These are phyloP conservation scores for Acipenser transmontanus DNA, from an alignment of 2,797 vertebrate genomes.

Conservation along the genomic window DNA sequence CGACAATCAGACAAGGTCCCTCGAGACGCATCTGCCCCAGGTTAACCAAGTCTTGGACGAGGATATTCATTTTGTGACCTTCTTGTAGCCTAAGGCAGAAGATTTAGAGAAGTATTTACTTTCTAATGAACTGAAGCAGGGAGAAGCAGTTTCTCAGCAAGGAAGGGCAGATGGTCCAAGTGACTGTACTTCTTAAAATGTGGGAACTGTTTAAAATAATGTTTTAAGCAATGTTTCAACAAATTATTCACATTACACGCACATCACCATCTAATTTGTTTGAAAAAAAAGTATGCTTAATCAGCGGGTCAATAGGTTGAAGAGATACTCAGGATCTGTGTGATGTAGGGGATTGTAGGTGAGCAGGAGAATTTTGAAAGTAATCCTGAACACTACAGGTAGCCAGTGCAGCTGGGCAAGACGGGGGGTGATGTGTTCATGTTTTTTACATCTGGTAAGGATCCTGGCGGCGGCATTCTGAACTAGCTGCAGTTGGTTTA, in stretches of 20 bases:
- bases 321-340: too few species aligned
- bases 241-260: not conserved
- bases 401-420: too few species aligned
- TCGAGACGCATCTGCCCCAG: conserved; percentile 60
- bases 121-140: conserved; percentile 28
- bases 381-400: too few species aligned
- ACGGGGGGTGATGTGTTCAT: too few species aligned
- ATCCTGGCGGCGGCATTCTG: too few species aligned
- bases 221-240: conserved; percentile 21
- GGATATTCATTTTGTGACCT: conserved; percentile 22
- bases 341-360: too few species aligned
- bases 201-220: conserved; percentile 9
- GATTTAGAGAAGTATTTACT: conserved; percentile 30
- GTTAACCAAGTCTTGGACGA: conserved; percentile 34
- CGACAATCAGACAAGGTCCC: conserved; percentile 45
- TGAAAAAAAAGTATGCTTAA: not conserved
- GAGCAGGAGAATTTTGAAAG: too few species aligned
- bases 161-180: conserved; percentile 22
- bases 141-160: conserved; percentile 21
- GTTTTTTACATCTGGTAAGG: too few species aligned
- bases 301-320: too few species aligned
- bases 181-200: conserved; percentile 2
- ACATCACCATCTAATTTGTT: conserved; percentile 1
- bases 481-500: too few species aligned
- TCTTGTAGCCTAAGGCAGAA: conserved; percentile 21